Evolutionary conservation across 2,113 vertebrate genomes (phyloP), one percentile per base, ranked within the genome.

Genomic region (Riparia riparia): DNA sequence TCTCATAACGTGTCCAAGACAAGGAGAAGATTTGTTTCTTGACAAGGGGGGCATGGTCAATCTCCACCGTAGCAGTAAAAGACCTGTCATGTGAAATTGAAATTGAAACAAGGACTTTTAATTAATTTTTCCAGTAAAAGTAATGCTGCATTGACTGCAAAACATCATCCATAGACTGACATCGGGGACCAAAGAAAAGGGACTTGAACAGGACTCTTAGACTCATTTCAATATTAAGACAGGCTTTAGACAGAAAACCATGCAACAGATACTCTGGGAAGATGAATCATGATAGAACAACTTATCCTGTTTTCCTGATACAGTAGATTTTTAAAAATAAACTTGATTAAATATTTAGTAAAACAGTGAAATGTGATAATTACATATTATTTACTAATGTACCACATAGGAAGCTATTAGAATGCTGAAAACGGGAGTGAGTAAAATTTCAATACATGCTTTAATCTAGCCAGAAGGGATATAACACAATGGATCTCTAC

Each of bases 41-140:
- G 1, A 19, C 41, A 37, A 31, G 2, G 3, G 2, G 2, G 8
- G 5, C 16, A 44, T 10, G 16, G 15, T 8, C 2, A 1, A 1
- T 47, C 19, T 3, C 10, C 41, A 72, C 13, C 16, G 39, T 6
- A 4, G 1, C 17, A 50, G 9, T 21, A 20, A 37, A 69, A 85
- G 25, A 22, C 18, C 7, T 60, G 16, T 14, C 8, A 60, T 0
- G 0, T 31, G 42, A 74, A 86, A 70, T 32, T 66, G 25, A 20
- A 54, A 5, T 20, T 50, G 21, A 29, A 84, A 21, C 3, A 44
- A 81, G 25, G 31, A 45, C 9, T 13, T 74, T 86, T 82, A 37
- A 25, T 42, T 37, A 49, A 44, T 29, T 7, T 45, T 93, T 63
- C 19, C 17, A 32, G 7, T 58, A 50, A 15, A 70, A 78, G 8